Evolutionary conservation across 1,140 invertebrate genomes (phyloP), one percentile per base, ranked within the genome.

Genomic region (Zaprionus davidi): DNA sequence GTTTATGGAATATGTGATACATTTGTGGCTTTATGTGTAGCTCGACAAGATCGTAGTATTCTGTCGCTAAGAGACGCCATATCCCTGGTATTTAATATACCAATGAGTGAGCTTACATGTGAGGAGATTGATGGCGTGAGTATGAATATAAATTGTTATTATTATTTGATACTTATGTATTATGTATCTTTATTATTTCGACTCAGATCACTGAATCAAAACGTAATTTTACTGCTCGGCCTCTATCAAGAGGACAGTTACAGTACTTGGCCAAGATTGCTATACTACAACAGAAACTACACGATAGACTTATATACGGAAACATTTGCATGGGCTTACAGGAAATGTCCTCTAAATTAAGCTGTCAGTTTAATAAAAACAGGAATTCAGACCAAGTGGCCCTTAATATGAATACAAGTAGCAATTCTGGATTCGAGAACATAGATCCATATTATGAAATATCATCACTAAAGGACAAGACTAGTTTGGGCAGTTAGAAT

Each of bases 1-100:
- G 22, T 86, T n/a, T 60, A 60, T 17, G 83, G 83, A 7, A 13
- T 87, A 22, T 67, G 58, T 3, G 83, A 86, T 38, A 67, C 79
- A 2, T 87, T 86, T 31, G 79, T 86, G 1, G 70, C 59, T 0
- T 13, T 79, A 11, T 82, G 83, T 51, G 15, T 87, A 13, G 71
- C 57, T 6, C 66, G 80, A 1, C 26, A 57, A 12, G 53, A 80
- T 9, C 56, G 46, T 4, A 44, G 13, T 12, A 51, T 67, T 2
- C 66, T 53, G 20, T 53, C 66, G 1, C 24, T 86, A 28, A 31
- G 55, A 11, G 73, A 83, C 17, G 73, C 83, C n/a, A 80, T 87
- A 66, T 59, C 72, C 17, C 31, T 66, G 5, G 41, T 71, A 1
- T 59, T 86, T 7, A 20, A 68, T 11, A 31, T 86, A 13, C 34